Percentiles rank a stretch among this genome's conserved stretches.
These are phyloP conservation scores for Acanthaster planci DNA, from an alignment of 35 echinoderm and acorn worm species.

Conservation along the genomic window DNA sequence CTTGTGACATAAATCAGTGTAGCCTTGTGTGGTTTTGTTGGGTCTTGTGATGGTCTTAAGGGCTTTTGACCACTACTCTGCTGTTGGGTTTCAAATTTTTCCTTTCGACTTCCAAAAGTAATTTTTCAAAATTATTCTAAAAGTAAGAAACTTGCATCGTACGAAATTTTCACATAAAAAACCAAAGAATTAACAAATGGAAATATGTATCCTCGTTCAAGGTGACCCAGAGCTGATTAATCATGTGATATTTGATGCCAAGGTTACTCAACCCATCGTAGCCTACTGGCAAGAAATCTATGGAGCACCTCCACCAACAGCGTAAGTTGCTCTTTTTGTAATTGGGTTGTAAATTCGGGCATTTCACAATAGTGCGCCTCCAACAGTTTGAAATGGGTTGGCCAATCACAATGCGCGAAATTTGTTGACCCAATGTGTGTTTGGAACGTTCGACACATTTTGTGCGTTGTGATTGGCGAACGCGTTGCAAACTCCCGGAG, in stretches of 20 bases:
- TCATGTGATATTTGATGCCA: conserved; percentile 55
- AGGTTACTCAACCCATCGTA: conserved; percentile 39
- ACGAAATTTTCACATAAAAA: too few relatives aligned
- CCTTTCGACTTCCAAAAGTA: too few relatives aligned
- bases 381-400: background rate
- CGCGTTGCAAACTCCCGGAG: too few relatives aligned
- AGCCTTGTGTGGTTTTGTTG: too few relatives aligned
- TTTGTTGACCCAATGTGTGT: background rate
- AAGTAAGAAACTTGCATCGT: too few relatives aligned
- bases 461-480: too few relatives aligned
- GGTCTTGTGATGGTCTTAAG: too few relatives aligned
- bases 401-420: background rate
- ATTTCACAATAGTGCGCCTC: too few relatives aligned
- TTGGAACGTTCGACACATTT: background rate
- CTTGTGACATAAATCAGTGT: background rate
- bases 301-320: background rate
- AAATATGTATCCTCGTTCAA: background rate
- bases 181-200: background rate
- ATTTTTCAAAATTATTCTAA: too few relatives aligned
- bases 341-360: too few relatives aligned
- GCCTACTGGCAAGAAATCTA: conserved; percentile 48
- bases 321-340: background rate
- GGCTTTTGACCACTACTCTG: too few relatives aligned
- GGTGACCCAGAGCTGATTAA: conserved; percentile 42
- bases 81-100: too few relatives aligned